phyloP scores from a whole-genome alignment of 2,888 invertebrate genomes.

The Sinopyrophorus schimmeli region DNA sequence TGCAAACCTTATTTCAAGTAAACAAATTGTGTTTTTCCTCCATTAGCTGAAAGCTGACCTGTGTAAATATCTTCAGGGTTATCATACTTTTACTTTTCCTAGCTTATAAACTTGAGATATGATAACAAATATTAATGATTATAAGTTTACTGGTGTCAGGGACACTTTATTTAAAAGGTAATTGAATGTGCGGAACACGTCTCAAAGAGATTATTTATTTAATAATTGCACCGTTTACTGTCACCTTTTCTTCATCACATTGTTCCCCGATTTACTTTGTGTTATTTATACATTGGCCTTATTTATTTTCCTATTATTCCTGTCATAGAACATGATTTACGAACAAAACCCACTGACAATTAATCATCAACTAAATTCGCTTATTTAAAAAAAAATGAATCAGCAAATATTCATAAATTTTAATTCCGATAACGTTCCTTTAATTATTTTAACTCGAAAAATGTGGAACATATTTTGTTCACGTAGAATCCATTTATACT shows the following conservation, averaged over 20 bases:
- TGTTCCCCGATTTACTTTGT: background rate
- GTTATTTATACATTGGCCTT: background rate
- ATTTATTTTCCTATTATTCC: background rate
- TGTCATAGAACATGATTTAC: background rate
- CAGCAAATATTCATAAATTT: background rate
- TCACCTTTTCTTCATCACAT: conserved; percentile 1
- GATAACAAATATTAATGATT: conserved; percentile 5
- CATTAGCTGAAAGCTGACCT: conserved; percentile 9
- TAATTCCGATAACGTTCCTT: background rate
- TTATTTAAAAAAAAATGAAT: no score
- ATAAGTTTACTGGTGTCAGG: conserved; percentile 1
- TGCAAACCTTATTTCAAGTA: no score
- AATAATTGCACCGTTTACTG: conserved; percentile 4
- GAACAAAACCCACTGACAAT: background rate
- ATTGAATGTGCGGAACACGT: background rate
- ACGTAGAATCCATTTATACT: no score
- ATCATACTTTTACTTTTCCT: background rate
- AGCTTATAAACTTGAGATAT: background rate
- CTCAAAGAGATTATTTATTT: conserved; percentile 2
- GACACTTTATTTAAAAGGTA: background rate
- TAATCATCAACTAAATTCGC: no score
- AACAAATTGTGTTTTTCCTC: conserved; percentile 4
- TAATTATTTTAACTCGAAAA: no score
- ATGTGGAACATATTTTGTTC: no score
- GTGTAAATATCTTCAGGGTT: background rate